Conservation (phyloP, 2,888 invertebrate species). For the Cheiracanthium punctorium region DNA sequence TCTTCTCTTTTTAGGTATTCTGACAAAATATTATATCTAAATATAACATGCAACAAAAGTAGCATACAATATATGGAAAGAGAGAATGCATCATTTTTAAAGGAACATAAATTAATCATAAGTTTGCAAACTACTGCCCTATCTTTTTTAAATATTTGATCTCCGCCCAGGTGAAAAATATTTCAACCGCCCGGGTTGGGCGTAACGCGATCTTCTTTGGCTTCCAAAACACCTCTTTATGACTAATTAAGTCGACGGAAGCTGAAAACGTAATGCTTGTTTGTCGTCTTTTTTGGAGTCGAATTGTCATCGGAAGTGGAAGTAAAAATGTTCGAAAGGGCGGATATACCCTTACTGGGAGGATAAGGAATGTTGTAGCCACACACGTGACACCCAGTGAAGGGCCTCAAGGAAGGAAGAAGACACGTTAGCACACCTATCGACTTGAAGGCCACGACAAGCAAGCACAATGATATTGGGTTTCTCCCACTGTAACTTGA, state of each 20-base stretch:
- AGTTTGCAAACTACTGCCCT: background rate
- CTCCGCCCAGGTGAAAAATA: background rate
- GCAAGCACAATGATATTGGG: too few relatives aligned
- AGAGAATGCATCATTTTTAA: too few relatives aligned
- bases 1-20: too few relatives aligned
- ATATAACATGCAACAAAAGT: background rate
- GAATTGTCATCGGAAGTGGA: conserved; percentile 5
- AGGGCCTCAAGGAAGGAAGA: conserved; percentile 9
- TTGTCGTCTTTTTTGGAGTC: background rate
- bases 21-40: too few relatives aligned
- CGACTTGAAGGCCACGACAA: background rate
- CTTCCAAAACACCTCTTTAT: background rate
- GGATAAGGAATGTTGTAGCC: background rate
- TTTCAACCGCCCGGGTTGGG: background rate
- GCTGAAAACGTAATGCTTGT: background rate
- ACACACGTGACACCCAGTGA: background rate
- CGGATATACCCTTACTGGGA: background rate
- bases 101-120: background rate
- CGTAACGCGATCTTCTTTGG: background rate
- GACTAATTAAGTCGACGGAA: conserved; percentile 13
- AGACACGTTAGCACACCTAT: background rate
- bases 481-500: too few relatives aligned
- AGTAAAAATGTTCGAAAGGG: background rate
- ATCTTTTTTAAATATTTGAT: background rate
- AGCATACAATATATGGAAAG: background rate